Evolutionary conservation across 2,888 invertebrate species (phyloP), one percentile per base, ranked within the genome.

Genomic region (Epistrophella euchroma): DNA sequence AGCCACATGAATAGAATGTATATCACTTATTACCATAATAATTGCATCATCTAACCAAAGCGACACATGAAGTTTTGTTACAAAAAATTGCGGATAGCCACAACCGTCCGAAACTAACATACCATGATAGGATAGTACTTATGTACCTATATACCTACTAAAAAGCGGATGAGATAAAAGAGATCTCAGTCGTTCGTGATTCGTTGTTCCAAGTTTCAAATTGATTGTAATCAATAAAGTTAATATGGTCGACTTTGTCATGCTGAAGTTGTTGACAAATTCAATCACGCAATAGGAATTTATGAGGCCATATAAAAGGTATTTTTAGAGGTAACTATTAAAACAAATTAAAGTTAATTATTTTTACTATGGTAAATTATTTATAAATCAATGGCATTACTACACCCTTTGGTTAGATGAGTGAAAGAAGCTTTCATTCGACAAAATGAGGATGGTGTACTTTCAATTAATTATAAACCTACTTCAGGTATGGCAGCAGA

Each of bases 1-100:
- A 68, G 43, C 68, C 72, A 52, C 73, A 66, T 70, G 72, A 70
- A 64, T 64, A 55, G 80, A 72, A 80, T 80, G 80, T 72, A 45
- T 72, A 81, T 43, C 55, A 74, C 55, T 58, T 32, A 76, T 81
- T 81, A 70, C 68, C 85, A 75, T 76, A 76, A 19, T 71, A 71
- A 76, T 80, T 81, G 58, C 81, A 70, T 45, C 72, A 81, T 85
- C 72, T 72, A 66, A 80, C 75, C 71, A 64, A 64, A 77, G 10
- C 35, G 50, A 55, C 62, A 79, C 56, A 60, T 35, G 15, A 52
- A 68, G 50, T 68, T 50, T 68, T 68, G 66, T 68, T 68, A 50
- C 66, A 50, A 32, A 22, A 22, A 37, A 52, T 52, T 68, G 68
- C 25, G 68, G 68, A 68, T 40, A 68, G 52, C 68, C 68, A 68